Conservation (phyloP, 2,113 vertebrate species). For the Limanda limanda region DNA sequence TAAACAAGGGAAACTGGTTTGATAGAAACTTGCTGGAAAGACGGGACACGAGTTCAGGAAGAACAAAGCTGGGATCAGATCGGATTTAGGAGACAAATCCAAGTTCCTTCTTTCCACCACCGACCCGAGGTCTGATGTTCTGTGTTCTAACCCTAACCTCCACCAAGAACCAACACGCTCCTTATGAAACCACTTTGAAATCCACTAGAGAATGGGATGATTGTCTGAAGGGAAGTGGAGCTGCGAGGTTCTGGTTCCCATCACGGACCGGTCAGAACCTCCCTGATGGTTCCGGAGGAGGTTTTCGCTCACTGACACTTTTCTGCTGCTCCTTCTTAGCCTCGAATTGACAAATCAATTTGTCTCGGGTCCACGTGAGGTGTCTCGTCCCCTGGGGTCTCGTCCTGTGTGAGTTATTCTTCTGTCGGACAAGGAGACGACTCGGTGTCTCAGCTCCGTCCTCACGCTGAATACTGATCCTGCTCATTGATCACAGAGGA, state of each 20-base stretch:
- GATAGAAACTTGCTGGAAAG: too few relatives aligned
- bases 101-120: too few relatives aligned
- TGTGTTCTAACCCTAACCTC: too few relatives aligned
- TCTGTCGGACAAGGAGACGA: constrained; percentile 35
- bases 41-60: too few relatives aligned
- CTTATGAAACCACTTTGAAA: too few relatives aligned
- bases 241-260: background rate
- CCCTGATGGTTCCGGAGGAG: constrained; percentile 51
- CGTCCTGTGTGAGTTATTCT: constrained; percentile 43
- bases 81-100: too few relatives aligned
- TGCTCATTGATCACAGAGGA: constrained; percentile 36
- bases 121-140: too few relatives aligned
- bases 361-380: constrained; percentile 31
- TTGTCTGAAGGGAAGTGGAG: too few relatives aligned
- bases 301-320: constrained; percentile 59
- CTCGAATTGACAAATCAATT: constrained; percentile 60
- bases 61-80: too few relatives aligned
- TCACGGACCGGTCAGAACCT: background rate
- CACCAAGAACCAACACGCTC: too few relatives aligned
- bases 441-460: constrained; percentile 21
- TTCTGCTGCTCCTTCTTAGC: constrained; percentile 53
- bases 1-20: too few relatives aligned
- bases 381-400: constrained; percentile 3
- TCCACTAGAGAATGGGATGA: too few relatives aligned
- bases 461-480: constrained; percentile 41